Conservation (phyloP, 2,797 vertebrate species). For the Falco columbarius region DNA sequence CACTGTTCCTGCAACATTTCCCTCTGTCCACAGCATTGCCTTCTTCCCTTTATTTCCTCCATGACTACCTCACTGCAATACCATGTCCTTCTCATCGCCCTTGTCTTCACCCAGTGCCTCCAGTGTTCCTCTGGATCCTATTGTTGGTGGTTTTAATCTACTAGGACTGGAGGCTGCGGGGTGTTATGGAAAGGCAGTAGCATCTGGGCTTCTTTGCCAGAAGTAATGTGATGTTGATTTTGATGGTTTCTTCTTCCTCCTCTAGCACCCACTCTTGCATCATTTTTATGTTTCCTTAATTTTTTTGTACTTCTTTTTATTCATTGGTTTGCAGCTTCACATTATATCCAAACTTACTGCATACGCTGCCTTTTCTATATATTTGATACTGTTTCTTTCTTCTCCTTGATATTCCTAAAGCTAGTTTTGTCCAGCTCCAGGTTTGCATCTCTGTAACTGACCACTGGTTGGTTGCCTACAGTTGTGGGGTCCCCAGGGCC, state of each 20-base stretch:
- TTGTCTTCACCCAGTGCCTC: not conserved
- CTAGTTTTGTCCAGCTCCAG: not conserved
- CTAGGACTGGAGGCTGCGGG: accelerated
- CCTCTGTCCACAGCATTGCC: not conserved
- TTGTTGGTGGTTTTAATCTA: not conserved
- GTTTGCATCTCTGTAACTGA: not conserved
- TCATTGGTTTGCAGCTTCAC: not conserved
- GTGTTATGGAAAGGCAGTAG: not conserved
- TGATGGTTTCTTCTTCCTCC: not conserved
- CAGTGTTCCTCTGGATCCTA: not conserved
- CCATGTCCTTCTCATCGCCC: not conserved
- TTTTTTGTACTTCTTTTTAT: not conserved
- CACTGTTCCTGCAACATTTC: not conserved
- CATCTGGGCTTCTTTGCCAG: not conserved
- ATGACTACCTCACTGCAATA: not conserved
- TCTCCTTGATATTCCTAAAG: not conserved
- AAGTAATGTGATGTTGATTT: not conserved
- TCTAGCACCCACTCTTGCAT: not conserved
- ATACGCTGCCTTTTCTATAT: not conserved
- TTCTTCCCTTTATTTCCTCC: not conserved
- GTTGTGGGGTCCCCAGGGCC: not conserved
- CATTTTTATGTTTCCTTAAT: not conserved
- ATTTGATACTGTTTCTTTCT: not conserved
- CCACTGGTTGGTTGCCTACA: not conserved
- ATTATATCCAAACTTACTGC: not conserved